Conservation (phyloP, 2,113 vertebrate species). For the Caracal caracal region DNA sequence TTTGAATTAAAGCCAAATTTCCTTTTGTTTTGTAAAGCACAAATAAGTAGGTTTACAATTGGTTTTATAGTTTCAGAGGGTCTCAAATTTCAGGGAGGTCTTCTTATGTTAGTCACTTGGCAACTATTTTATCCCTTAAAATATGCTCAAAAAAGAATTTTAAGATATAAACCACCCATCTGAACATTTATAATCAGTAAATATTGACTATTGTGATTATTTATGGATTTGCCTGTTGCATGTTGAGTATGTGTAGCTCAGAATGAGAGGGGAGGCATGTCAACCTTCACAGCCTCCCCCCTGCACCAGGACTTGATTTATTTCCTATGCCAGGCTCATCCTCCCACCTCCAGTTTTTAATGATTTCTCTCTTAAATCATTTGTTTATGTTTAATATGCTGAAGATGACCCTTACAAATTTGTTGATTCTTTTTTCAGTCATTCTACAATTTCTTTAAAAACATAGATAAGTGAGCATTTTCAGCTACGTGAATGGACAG, state of each 20-base stretch:
- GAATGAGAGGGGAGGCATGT: background rate
- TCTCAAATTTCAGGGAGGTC: background rate
- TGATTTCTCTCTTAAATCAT: background rate
- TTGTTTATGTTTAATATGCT: constrained; percentile 10
- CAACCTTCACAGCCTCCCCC: background rate
- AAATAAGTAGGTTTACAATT: background rate
- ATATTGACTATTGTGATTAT: background rate
- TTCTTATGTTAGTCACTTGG: background rate
- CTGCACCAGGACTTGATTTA: background rate
- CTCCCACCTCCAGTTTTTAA: background rate
- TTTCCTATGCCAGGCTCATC: background rate
- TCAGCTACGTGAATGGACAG: background rate
- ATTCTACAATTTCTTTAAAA: constrained; percentile 21
- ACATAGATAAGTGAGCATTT: background rate
- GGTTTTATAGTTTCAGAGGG: background rate
- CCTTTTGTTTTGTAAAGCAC: background rate
- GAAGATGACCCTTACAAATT: background rate
- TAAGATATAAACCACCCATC: background rate
- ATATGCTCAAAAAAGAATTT: constrained; percentile 8
- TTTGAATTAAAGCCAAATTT: constrained; percentile 40
- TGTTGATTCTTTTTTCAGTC: constrained; percentile 6
- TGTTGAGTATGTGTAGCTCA: background rate
- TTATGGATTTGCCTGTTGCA: background rate
- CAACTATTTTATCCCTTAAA: background rate
- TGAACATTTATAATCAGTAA: background rate